Evolutionary conservation across 2,888 invertebrate genomes (phyloP), one percentile per base, ranked within the genome.

Genomic region (Drosophila mettleri): DNA sequence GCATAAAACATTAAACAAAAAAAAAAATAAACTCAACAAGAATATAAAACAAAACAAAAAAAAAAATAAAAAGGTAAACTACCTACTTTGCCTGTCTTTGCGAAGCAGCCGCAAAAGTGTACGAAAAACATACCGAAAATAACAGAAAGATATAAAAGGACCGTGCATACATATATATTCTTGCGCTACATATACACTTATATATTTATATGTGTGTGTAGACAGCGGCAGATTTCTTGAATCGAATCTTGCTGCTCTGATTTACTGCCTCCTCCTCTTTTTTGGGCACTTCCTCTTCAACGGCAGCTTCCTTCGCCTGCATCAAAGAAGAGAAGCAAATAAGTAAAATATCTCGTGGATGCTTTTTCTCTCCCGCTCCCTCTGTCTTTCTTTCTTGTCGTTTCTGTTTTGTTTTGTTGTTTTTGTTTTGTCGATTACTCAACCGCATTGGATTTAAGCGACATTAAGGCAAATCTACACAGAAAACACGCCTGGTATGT

Each of bases 51-150:
- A 52, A 52, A 34, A 53, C 36, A 22, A 22, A 46, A 38, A 58
- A n/a, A 20, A 12, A 57, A 36, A 43, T 20, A 34, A 57, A 73
- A 81, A 85, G 86, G 86, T 82, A 88, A 88, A 87, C 82, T 86
- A 84, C 82, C 87, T 84, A 88, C 82, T 86, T 88, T 86, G 81
- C 81, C 85, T 78, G 81, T 48, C 66, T 78, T 60, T 69, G 66
- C 65, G 69, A 79, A 83, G 73, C 86, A 79, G 88, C 73, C 86
- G 88, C 82, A 82, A 71, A 88, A 83, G 85, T 86, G 87, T 83
- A 83, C 72, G 87, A 86, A 84, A 86, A 86, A 88, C 51, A 72
- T 80, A 69, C 78, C 84, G 65, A 83, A 83, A 69, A 59, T 5
- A 57, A 53, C 22, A n/a, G 14, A 41, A 0, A 36, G 9, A 45